Percentiles rank a stretch among this genome's conserved stretches.
These are phyloP conservation scores for Hyles euphorbiae DNA, from an alignment of 1,140 invertebrate genomes.

Conservation along the genomic window DNA sequence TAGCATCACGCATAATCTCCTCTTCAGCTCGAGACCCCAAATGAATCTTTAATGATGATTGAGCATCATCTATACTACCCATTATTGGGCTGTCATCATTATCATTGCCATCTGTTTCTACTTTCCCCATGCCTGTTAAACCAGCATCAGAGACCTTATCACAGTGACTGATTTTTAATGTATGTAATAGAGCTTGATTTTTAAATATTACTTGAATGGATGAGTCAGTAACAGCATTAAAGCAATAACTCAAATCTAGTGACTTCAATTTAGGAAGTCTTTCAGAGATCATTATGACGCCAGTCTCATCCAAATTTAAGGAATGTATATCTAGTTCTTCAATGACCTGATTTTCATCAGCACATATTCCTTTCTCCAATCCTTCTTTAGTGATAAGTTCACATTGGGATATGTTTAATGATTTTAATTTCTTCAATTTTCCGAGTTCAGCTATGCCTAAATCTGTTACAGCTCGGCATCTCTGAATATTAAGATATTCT, in stretches of 20 bases:
- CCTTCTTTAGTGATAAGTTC: slow-evolving; percentile 79
- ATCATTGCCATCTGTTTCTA: slow-evolving; percentile 43
- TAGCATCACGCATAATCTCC: slow-evolving; percentile 80
- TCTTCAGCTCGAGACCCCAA: slow-evolving; percentile 80
- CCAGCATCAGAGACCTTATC: slow-evolving; percentile 82
- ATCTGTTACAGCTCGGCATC: slow-evolving; percentile 79
- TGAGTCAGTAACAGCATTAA: slow-evolving; percentile 80
- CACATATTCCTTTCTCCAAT: slow-evolving; percentile 76
- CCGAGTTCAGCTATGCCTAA: slow-evolving; percentile 74
- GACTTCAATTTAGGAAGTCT: slow-evolving; percentile 76
- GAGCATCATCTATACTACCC: slow-evolving; percentile 43
- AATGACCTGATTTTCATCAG: slow-evolving; percentile 53
- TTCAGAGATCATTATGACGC: slow-evolving; percentile 76
- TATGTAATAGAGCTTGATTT: slow-evolving; percentile 77
- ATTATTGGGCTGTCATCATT: slow-evolving; percentile 51
- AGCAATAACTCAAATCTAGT: slow-evolving; percentile 81
- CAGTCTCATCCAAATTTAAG: slow-evolving; percentile 78
- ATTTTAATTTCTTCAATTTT: slow-evolving; percentile 74
- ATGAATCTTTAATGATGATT: slow-evolving; percentile 71
- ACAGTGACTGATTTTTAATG: slow-evolving; percentile 80
- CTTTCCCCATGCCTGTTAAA: slow-evolving; percentile 78
- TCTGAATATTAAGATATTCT: slow-evolving; percentile 75
- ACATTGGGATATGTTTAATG: slow-evolving; percentile 81
- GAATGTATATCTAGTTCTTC: slow-evolving; percentile 78
- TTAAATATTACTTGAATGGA: slow-evolving; percentile 80